Evolutionary conservation across 2,113 vertebrate species (phyloP).

Genomic region (Anser brachyrhynchus): DNA sequence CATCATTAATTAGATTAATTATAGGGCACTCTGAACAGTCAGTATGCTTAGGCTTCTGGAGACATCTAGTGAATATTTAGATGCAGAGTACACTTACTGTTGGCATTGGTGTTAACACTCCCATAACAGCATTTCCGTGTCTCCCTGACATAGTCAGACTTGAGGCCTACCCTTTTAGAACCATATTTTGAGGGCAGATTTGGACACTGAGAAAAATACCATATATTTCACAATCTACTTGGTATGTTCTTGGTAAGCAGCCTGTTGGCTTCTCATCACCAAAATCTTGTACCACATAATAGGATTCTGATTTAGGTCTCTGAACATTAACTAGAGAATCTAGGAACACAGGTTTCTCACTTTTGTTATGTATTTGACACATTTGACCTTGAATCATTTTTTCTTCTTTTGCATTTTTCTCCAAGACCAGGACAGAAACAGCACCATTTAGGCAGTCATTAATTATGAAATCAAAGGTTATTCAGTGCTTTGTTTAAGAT

Average conservation of each 20-base stretch:
- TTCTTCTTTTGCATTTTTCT: not conserved
- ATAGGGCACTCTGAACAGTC: not conserved
- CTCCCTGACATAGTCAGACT: not conserved
- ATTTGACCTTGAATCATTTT: not conserved
- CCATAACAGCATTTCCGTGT: not conserved
- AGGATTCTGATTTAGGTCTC: not conserved
- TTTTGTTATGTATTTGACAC: not conserved
- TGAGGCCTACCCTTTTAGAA: not conserved
- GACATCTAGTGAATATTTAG: not conserved
- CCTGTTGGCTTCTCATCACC: not conserved
- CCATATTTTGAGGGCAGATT: not conserved
- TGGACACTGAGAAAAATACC: not conserved
- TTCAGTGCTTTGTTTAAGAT: not conserved
- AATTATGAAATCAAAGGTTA: not conserved
- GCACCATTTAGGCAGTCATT: not conserved
- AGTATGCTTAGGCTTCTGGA: not conserved
- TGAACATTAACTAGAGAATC: not conserved
- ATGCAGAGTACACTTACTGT: not conserved
- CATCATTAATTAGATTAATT: slow-evolving; percentile 8
- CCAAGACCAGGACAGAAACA: not conserved
- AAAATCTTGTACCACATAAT: not conserved
- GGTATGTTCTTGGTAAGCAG: not conserved
- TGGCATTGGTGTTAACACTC: not conserved
- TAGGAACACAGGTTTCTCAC: not conserved
- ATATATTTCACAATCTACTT: not conserved